Conservation (phyloP, 2,888 invertebrate genomes). For the Iselma pallidipennis region DNA sequence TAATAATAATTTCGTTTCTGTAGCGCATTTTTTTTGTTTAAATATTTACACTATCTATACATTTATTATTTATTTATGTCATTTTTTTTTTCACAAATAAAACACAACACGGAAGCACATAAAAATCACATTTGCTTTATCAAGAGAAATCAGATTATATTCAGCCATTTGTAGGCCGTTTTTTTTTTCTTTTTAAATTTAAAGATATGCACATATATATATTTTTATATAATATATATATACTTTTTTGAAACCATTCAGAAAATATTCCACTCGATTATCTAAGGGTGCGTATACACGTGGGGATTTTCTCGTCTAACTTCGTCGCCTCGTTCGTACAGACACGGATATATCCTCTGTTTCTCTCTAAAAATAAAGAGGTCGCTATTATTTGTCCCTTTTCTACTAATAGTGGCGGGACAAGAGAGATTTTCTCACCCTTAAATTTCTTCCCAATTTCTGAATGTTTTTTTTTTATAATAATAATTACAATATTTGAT, state of each 20-base stretch:
- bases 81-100: conserved; percentile 9
- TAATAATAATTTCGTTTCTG: conserved; percentile 22
- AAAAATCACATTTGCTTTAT: conserved; percentile 49
- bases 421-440: too few relatives aligned
- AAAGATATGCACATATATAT: conserved; percentile 28
- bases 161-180: conserved; percentile 14
- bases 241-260: too few relatives aligned
- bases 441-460: not conserved
- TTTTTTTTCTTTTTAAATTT: too few relatives aligned
- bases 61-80: not conserved
- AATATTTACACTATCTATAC: not conserved
- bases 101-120: conserved; percentile 48
- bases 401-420: too few relatives aligned
- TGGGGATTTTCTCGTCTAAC: too few relatives aligned
- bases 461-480: not conserved
- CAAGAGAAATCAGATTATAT: conserved; percentile 25
- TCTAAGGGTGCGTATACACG: too few relatives aligned
- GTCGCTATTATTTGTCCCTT: too few relatives aligned
- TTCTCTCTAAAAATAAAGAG: too few relatives aligned
- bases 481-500: not conserved
- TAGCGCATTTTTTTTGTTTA: conserved; percentile 23
- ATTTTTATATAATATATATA: too few relatives aligned
- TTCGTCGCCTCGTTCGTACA: too few relatives aligned
- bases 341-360: too few relatives aligned
- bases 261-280: too few relatives aligned